A percentile compares a stretch with the other conserved stretches of the same genome.
Evolutionary conservation across 2,888 invertebrate species (phyloP).

Genomic region (Cynaeus angustus): DNA sequence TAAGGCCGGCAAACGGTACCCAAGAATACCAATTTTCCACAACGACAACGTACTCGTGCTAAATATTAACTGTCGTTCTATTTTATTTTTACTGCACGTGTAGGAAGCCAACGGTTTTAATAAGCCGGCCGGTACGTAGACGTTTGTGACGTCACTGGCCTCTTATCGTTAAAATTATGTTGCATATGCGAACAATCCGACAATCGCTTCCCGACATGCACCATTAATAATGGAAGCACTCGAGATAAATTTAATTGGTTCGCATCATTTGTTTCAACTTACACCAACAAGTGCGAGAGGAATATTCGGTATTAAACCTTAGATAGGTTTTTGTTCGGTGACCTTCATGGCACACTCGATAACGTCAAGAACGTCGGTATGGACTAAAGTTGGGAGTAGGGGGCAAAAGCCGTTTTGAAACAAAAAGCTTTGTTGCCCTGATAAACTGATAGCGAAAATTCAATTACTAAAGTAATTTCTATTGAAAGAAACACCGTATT

Average conservation of each 20-base stretch:
- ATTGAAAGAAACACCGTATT: too few species aligned
- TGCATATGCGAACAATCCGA: slow-evolving; percentile 29
- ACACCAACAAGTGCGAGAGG: not conserved
- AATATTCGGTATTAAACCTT: too few species aligned
- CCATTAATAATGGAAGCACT: slow-evolving; percentile 28
- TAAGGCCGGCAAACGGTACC: slow-evolving; percentile 30
- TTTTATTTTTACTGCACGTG: slow-evolving; percentile 43
- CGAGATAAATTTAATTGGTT: slow-evolving; percentile 33
- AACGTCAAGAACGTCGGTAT: too few species aligned
- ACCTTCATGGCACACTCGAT: too few species aligned
- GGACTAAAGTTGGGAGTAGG: too few species aligned
- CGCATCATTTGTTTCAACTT: not conserved
- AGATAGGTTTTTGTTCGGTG: too few species aligned
- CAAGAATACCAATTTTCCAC: slow-evolving; percentile 33
- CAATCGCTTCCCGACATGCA: slow-evolving; percentile 22
- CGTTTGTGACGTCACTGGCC: slow-evolving; percentile 34
- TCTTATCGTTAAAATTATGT: slow-evolving; percentile 18
- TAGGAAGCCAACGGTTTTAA: slow-evolving; percentile 28
- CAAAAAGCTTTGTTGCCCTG: too few species aligned
- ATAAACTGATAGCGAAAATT: too few species aligned
- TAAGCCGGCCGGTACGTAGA: slow-evolving; percentile 29
- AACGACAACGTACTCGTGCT: slow-evolving; percentile 32
- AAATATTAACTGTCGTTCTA: slow-evolving; percentile 32
- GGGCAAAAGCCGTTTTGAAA: too few species aligned
- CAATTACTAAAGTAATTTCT: too few species aligned